Evolutionary conservation across 2,797 vertebrate genomes (phyloP).

Genomic region (Amniataba percoides): DNA sequence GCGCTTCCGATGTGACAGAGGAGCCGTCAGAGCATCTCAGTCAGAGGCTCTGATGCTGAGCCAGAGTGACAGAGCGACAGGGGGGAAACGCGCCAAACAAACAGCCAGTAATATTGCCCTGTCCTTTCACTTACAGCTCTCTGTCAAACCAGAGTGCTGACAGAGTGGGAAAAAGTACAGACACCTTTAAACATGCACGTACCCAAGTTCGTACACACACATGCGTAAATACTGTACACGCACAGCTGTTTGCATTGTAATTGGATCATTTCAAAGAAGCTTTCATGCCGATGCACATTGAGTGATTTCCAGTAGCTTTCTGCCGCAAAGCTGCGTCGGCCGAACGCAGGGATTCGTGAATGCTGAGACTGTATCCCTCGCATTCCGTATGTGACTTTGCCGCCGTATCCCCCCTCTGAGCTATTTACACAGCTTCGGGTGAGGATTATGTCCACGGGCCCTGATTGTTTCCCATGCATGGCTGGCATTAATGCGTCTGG

Average conservation of each 20-base stretch:
- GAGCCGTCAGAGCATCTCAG: slow-evolving; percentile 70
- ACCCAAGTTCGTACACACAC: slow-evolving; percentile 3
- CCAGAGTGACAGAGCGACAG: slow-evolving; percentile 75
- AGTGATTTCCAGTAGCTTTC: slow-evolving; percentile 48
- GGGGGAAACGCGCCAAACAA: slow-evolving; percentile 71
- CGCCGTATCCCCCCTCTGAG: slow-evolving; percentile 49
- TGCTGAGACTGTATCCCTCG: slow-evolving; percentile 52
- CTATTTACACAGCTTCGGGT: slow-evolving; percentile 75
- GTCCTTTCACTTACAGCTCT: slow-evolving; percentile 73
- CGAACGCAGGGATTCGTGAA: slow-evolving; percentile 41
- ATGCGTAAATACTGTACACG: slow-evolving; percentile 1
- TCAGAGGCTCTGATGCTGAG: slow-evolving; percentile 72
- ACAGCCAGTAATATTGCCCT: slow-evolving; percentile 76
- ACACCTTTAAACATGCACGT: slow-evolving; percentile 34
- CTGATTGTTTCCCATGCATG: slow-evolving; percentile 77
- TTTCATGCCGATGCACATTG: slow-evolving; percentile 50
- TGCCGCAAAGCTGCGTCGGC: slow-evolving; percentile 34
- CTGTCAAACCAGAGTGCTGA: slow-evolving; percentile 72
- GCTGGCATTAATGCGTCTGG: slow-evolving; percentile 74
- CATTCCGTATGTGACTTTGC: slow-evolving; percentile 59
- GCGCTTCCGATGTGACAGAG: slow-evolving; percentile 62
- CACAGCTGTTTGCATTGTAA: slow-evolving; percentile 57
- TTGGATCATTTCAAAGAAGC: slow-evolving; percentile 54
- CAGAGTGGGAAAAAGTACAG: slow-evolving; percentile 61
- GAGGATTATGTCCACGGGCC: slow-evolving; percentile 68